Percentiles rank a stretch among this genome's conserved stretches.
These are phyloP conservation scores for Orussus abietinus DNA, from an alignment of 1,140 invertebrate species.

Conservation along the genomic window DNA sequence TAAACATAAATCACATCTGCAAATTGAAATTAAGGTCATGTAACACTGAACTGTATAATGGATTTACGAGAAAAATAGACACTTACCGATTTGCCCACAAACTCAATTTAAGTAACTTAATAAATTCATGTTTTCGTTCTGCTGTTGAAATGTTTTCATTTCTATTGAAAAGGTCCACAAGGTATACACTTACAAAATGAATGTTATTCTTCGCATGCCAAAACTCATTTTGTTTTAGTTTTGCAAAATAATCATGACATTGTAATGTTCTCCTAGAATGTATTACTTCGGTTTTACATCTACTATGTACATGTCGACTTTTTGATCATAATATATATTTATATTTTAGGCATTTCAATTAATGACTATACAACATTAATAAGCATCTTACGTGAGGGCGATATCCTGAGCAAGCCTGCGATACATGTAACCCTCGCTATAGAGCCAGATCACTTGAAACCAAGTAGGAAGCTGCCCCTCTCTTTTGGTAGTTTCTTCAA, in stretches of 20 bases:
- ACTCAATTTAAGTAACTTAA: slow-evolving; percentile 60
- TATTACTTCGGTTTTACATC: too few species aligned
- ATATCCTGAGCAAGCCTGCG: too few species aligned
- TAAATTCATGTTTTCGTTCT: slow-evolving; percentile 52
- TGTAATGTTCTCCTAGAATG: slow-evolving; percentile 59
- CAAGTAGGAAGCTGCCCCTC: too few species aligned
- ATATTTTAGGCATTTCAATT: slow-evolving; percentile 14
- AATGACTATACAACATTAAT: too few species aligned
- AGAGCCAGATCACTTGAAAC: too few species aligned
- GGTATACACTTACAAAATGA: slow-evolving; percentile 55
- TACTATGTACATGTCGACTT: too few species aligned
- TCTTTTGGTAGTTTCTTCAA: too few species aligned
- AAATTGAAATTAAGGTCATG: slow-evolving; percentile 15
- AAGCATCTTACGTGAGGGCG: too few species aligned
- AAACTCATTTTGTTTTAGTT: slow-evolving; percentile 68
- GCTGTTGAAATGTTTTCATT: slow-evolving; percentile 29
- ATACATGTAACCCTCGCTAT: too few species aligned
- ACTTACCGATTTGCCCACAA: slow-evolving; percentile 65
- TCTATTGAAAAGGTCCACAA: slow-evolving; percentile 42
- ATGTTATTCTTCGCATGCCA: slow-evolving; percentile 56
- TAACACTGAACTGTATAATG: too few species aligned
- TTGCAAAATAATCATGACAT: slow-evolving; percentile 73
- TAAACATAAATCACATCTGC: slow-evolving; percentile 84
- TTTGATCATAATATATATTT: slow-evolving; percentile 32
- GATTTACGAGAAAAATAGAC: slow-evolving; percentile 7